Base-by-base conservation (phyloP, 2,113 vertebrate species). In the Brachypodius melanocephalos region DNA sequence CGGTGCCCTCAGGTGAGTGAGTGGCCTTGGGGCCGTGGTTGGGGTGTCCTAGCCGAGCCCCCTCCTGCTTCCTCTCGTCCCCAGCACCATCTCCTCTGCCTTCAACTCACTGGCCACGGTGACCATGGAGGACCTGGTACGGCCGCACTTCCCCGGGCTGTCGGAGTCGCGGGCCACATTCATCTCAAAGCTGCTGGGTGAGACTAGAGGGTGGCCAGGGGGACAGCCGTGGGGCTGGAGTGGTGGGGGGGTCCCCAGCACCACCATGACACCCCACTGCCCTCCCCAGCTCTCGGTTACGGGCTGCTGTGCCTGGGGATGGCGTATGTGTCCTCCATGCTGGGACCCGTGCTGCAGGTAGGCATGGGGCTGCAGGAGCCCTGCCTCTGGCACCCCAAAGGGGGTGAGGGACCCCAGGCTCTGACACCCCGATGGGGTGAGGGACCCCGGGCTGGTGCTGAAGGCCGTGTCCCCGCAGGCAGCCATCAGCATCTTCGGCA, bases 41-140 rank as follows among this genome's bases (percentile, higher is more conserved):
- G 4, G 7, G 32, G 46, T 16, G 28, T 29, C n/a, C 22, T 3
- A 5, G 38, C 34, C 0, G 0, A 75, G 46, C 19, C 26, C n/a
- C 22, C 5, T 45, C n/a, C 28, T 1, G 2, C 69, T 69, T 42
- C 43, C 12, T 74, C 29, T 85, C 20, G 25, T 72, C 76, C 90
- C 38, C 93, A 99, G 99, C 97, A 99, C 99, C 76, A 99, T 99
- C 95, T 99, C 99, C 22, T 99, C 99, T 3, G 99, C 99, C 42
- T 99, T 99, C 91, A 99, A 99, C 94, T 99, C 99, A 0, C 85
- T 99, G 94, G 99, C 99, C 51, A 99, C 99, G 0, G 99, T 99
- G 54, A 99, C 99, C 1, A 98, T 99, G 99, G 99, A 99, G 96
- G 99, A 99, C 95, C 97, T 99, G 80, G 98, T 99, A 45, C 99